These are phyloP conservation scores for Cataglyphis rosenhaueri DNA, from an alignment of 2,888 invertebrate genomes.

Conservation along the genomic window DNA sequence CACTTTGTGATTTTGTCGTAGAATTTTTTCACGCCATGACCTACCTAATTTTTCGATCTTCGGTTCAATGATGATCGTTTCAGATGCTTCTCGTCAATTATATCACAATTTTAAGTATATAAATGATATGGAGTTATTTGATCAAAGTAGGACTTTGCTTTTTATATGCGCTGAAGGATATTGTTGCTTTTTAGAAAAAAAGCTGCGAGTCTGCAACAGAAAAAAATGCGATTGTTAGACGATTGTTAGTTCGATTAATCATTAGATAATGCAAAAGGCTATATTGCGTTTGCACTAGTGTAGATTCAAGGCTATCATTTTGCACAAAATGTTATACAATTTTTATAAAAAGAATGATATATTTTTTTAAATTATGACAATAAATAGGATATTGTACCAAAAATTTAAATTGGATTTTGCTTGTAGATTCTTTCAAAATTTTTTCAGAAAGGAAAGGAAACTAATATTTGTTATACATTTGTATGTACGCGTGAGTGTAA, in stretches of 20 bases:
- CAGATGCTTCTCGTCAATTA: neutral
- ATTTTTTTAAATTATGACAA: too few species aligned
- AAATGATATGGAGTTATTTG: neutral
- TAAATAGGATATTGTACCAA: neutral
- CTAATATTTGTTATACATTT: neutral
- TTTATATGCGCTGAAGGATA: neutral
- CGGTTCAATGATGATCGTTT: neutral
- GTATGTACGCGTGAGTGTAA: neutral
- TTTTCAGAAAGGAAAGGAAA: neutral
- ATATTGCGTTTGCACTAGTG: too few species aligned
- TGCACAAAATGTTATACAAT: too few species aligned
- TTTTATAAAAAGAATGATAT: neutral
- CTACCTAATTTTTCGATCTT: neutral
- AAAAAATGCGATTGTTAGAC: neutral
- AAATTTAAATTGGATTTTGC: neutral
- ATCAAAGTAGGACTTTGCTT: neutral
- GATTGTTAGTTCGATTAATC: neutral
- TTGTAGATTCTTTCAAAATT: neutral
- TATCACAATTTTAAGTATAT: neutral
- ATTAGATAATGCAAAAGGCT: neutral
- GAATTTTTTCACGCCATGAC: neutral
- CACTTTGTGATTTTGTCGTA: neutral
- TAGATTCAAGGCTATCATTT: too few species aligned
- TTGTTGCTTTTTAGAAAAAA: neutral
- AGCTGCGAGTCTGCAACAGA: neutral